phyloP scores from a whole-genome alignment of 2,888 invertebrate species.

The Dromius quadrimaculatus region DNA sequence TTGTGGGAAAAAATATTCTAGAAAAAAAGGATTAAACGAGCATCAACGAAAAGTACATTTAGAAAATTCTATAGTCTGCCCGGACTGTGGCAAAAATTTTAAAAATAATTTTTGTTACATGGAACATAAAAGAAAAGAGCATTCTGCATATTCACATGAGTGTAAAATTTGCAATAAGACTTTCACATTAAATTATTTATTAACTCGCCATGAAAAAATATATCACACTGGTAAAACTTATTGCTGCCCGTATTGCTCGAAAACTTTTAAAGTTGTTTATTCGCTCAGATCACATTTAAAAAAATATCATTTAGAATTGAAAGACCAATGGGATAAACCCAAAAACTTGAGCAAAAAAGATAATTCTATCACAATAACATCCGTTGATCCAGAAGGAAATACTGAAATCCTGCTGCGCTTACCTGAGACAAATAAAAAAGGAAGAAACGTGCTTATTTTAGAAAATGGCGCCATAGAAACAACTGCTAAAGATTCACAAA shows the following conservation, averaged over 20 bases:
- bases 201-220: constrained; percentile 54
- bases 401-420: constrained; percentile 2
- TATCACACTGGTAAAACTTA: constrained; percentile 55
- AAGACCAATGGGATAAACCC: constrained; percentile 54
- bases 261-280: constrained; percentile 61
- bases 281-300: constrained; percentile 63
- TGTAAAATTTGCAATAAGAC: constrained; percentile 26
- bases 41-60: constrained; percentile 54
- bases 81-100: constrained; percentile 57
- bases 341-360: neutral
- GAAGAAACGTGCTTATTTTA: constrained; percentile 61
- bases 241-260: constrained; percentile 62
- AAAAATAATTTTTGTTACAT: constrained; percentile 53
- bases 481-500: constrained; percentile 55
- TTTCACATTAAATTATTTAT: constrained; percentile 20
- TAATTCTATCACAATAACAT: neutral
- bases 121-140: constrained; percentile 25
- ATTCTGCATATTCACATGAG: neutral
- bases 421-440: constrained; percentile 54
- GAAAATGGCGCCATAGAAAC: constrained; percentile 62
- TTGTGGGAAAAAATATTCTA: constrained; percentile 4
- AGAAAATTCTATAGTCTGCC: constrained; percentile 53
- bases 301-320: constrained; percentile 59
- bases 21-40: constrained; percentile 29
- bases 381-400: neutral